phyloP scores from a whole-genome alignment of 1,140 invertebrate genomes.

The Eupristina koningsbergeri region DNA sequence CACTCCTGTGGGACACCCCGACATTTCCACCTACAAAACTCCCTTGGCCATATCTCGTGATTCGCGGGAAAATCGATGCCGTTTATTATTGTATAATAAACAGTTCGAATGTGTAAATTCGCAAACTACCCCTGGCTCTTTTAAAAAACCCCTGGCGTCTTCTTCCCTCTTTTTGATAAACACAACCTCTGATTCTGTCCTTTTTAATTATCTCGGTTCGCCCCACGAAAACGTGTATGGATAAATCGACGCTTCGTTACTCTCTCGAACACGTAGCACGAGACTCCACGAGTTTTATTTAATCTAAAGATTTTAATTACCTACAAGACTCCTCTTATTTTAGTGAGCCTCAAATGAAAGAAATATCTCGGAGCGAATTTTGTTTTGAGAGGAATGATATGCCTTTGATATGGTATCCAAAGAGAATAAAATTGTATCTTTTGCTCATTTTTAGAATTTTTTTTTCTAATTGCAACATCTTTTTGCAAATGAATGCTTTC shows the following conservation, averaged over 20 bases:
- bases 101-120: constrained; percentile 34
- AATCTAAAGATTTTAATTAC: constrained; percentile 33
- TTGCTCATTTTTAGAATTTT: background rate
- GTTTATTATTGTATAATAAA: constrained; percentile 44
- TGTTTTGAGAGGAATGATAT: background rate
- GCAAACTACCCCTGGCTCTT: constrained; percentile 1
- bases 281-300: background rate
- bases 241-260: constrained; percentile 6
- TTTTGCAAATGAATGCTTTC: too few species aligned
- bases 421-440: background rate
- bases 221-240: background rate
- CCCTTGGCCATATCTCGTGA: constrained; percentile 4
- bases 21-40: background rate
- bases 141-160: background rate
- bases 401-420: background rate
- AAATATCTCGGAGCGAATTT: background rate
- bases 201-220: constrained; percentile 1
- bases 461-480: constrained; percentile 7
- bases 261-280: too few species aligned
- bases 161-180: background rate
- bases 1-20: background rate
- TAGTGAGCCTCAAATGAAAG: background rate
- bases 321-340: background rate
- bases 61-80: constrained; percentile 33
- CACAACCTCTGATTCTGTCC: too few species aligned